phyloP scores from a whole-genome alignment of 2,888 invertebrate genomes.

The Nipponacmea schrenckii region DNA sequence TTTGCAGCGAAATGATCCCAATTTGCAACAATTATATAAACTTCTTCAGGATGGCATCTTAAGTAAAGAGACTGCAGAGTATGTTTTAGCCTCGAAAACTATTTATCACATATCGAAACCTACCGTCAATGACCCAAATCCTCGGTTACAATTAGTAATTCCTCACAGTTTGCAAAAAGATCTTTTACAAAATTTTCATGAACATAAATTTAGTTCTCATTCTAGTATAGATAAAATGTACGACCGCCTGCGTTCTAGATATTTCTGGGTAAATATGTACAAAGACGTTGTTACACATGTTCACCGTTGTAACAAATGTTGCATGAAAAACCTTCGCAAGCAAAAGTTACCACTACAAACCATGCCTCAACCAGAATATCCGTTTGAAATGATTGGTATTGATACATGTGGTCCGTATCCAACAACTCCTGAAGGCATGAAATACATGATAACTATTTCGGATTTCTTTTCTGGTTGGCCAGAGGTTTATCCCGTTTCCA shows the following conservation, averaged over 20 bases:
- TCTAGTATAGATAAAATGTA: constrained; percentile 13
- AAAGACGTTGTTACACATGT: constrained; percentile 1
- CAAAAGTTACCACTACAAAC: too few relatives aligned
- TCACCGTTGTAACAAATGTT: constrained; percentile 12
- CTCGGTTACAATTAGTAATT: neutral
- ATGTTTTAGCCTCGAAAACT: neutral
- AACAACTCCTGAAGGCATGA: neutral
- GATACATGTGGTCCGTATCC: constrained; percentile 10
- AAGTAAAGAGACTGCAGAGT: neutral
- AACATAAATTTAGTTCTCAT: constrained; percentile 5
- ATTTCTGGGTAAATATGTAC: constrained; percentile 11
- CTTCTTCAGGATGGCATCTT: neutral
- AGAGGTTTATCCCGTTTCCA: constrained; percentile 9
- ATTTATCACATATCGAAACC: neutral
- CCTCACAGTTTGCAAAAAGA: neutral
- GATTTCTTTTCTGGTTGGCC: constrained; percentile 15
- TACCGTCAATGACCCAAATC: neutral
- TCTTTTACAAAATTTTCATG: neutral
- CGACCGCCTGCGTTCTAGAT: neutral
- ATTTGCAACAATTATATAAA: neutral
- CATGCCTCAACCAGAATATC: constrained; percentile 4
- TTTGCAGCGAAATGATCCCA: neutral
- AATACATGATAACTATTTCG: constrained; percentile 9
- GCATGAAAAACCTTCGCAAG: neutral
- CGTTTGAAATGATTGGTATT: constrained; percentile 7